Evolutionary conservation across 2,113 vertebrate genomes (phyloP).

Genomic region (Mugil cephalus): DNA sequence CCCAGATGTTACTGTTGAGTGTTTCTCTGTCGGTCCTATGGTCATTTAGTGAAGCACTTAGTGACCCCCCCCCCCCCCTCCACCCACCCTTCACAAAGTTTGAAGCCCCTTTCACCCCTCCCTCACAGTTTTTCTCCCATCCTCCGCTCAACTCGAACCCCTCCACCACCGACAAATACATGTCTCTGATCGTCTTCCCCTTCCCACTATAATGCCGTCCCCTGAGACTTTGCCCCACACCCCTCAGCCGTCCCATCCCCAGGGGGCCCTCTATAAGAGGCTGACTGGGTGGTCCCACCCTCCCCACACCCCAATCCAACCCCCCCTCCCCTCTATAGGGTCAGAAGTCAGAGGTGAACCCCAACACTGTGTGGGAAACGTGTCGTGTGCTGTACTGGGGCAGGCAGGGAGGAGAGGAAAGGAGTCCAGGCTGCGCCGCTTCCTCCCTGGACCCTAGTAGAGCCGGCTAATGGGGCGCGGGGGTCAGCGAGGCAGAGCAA

Average conservation of each 20-base stretch:
- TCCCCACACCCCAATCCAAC: constrained; percentile 28
- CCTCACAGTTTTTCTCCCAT: constrained; percentile 20
- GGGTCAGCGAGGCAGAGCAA: constrained; percentile 66
- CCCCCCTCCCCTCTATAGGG: constrained; percentile 54
- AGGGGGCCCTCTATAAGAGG: constrained; percentile 65
- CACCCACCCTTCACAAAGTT: constrained; percentile 48
- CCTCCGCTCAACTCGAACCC: constrained; percentile 25
- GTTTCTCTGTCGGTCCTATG: constrained; percentile 44
- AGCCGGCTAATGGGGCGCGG: constrained; percentile 59
- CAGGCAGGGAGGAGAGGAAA: constrained; percentile 50
- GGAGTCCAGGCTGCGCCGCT: constrained; percentile 39
- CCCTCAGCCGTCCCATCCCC: constrained; percentile 50
- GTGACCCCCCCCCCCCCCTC: constrained; percentile 35
- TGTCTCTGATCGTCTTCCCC: constrained; percentile 68
- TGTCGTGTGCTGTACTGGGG: constrained; percentile 38
- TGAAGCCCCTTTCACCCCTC: constrained; percentile 46
- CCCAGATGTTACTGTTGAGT: constrained; percentile 45
- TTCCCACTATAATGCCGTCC: constrained; percentile 37
- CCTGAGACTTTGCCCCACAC: constrained; percentile 53
- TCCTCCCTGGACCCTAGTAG: constrained; percentile 52
- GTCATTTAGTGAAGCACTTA: constrained; percentile 58
- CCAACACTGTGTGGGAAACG: constrained; percentile 83
- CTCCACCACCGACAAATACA: constrained; percentile 39
- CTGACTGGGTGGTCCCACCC: constrained; percentile 81
- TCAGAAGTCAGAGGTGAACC: constrained; percentile 82